phyloP scores from a whole-genome alignment of 2,113 vertebrate genomes.

The Paramisgurnus dabryanus region DNA sequence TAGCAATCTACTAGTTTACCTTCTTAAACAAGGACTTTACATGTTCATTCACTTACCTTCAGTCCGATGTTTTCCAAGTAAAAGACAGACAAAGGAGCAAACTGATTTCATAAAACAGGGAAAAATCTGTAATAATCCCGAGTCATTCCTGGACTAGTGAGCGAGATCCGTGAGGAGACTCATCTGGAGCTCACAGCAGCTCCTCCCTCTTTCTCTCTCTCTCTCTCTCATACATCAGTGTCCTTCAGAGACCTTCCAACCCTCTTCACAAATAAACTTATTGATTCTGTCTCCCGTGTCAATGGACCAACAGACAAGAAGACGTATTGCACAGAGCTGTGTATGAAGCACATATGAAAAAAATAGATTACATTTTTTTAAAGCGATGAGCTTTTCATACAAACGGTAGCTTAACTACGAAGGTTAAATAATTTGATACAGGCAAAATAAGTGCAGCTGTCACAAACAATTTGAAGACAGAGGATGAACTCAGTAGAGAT shows the following conservation, averaged over 20 bases:
- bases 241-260: slow-evolving; percentile 24
- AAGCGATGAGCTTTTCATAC: no score
- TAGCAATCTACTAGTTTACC: no score
- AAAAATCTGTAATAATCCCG: background rate
- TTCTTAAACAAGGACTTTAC: no score
- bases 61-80: background rate
- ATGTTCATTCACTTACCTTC: background rate
- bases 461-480: no score
- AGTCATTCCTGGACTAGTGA: background rate
- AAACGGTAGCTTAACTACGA: no score
- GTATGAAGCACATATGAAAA: no score
- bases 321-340: background rate
- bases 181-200: slow-evolving; percentile 6
- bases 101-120: background rate
- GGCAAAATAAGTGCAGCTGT: no score
- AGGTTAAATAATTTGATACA: no score
- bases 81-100: background rate
- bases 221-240: slow-evolving; percentile 2
- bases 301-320: background rate
- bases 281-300: slow-evolving; percentile 14
- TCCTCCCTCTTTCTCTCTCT: background rate
- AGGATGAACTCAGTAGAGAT: no score
- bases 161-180: background rate
- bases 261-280: background rate
- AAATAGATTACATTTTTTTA: no score